A percentile compares a stretch with the other conserved stretches of the same genome.
Evolutionary conservation across 1,140 invertebrate genomes (phyloP).

Genomic region (Chrysopa pallens): DNA sequence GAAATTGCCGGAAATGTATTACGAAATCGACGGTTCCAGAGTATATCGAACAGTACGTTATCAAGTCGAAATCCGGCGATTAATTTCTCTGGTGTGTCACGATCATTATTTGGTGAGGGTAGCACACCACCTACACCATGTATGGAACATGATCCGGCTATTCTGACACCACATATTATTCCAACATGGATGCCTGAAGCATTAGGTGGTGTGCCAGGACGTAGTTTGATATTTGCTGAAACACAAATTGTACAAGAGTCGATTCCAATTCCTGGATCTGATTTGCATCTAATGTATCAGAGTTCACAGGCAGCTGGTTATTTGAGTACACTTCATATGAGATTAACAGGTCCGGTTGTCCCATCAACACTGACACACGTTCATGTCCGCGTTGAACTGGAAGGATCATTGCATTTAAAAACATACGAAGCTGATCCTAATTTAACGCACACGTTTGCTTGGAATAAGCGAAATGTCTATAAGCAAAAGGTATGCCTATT

Average conservation of each 20-base stretch:
- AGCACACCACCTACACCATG: slow-evolving; percentile 43
- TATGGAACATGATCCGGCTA: slow-evolving; percentile 69
- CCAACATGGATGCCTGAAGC: slow-evolving; percentile 73
- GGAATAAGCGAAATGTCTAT: slow-evolving; percentile 95
- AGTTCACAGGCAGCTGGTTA: slow-evolving; percentile 85
- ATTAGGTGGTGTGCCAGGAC: slow-evolving; percentile 61
- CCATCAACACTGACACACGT: slow-evolving; percentile 70
- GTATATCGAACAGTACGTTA: slow-evolving; percentile 3
- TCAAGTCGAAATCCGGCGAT: slow-evolving; percentile 24
- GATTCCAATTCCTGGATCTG: slow-evolving; percentile 79
- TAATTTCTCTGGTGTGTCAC: slow-evolving; percentile 40
- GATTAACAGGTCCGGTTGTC: slow-evolving; percentile 63
- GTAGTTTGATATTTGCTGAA: slow-evolving; percentile 69
- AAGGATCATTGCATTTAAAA: slow-evolving; percentile 78
- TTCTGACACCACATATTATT: slow-evolving; percentile 60
- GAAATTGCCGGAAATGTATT: slow-evolving; percentile 19
- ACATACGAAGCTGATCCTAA: slow-evolving; percentile 91
- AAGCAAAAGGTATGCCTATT: slow-evolving; percentile 63
- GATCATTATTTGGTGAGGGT: slow-evolving; percentile 27
- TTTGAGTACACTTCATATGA: slow-evolving; percentile 78
- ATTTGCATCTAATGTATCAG: slow-evolving; percentile 81
- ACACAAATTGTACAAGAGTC: slow-evolving; percentile 91
- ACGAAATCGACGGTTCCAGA: not conserved
- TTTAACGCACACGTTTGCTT: slow-evolving; percentile 85
- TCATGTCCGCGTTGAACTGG: slow-evolving; percentile 76